A percentile compares a stretch with the other conserved stretches of the same genome.
These are phyloP conservation scores for Parapristionchus giblindavisi DNA, from an alignment of 2,888 invertebrate genomes.

Conservation along the genomic window DNA sequence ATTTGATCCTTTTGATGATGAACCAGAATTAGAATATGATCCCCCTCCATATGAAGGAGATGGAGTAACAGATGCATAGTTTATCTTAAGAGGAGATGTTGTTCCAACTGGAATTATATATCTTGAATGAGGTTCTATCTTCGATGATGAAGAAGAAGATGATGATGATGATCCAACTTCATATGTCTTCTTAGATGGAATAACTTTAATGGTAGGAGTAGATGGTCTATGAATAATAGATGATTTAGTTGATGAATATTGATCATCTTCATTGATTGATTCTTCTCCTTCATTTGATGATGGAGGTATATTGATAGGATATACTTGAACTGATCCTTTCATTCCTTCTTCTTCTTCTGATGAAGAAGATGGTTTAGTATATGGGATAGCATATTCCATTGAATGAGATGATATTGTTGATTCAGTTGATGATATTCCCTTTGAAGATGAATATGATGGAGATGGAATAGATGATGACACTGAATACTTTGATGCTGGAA, in stretches of 20 bases:
- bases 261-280: neutral
- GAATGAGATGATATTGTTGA: too few species aligned
- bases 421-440: too few species aligned
- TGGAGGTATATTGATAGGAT: slow-evolving; percentile 14
- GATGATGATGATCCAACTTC: too few species aligned
- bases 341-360: neutral
- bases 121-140: too few species aligned
- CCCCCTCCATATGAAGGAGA: neutral
- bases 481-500: too few species aligned
- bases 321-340: slow-evolving; percentile 26
- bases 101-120: too few species aligned
- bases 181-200: slow-evolving; percentile 15
- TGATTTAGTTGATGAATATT: slow-evolving; percentile 5
- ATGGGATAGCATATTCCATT: slow-evolving; percentile 21
- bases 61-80: neutral
- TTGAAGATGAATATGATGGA: too few species aligned
- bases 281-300: slow-evolving; percentile 22
- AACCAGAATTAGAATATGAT: slow-evolving; percentile 1
- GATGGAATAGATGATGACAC: too few species aligned
- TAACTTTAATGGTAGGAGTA: neutral
- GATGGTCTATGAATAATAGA: slow-evolving; percentile 3
- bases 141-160: too few species aligned
- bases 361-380: slow-evolving; percentile 7
- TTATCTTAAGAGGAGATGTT: too few species aligned
- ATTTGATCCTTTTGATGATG: neutral